Evolutionary conservation across 2,113 vertebrate genomes (phyloP), one percentile per base, ranked within the genome.

Genomic region (Chiloscyllium plagiosum): DNA sequence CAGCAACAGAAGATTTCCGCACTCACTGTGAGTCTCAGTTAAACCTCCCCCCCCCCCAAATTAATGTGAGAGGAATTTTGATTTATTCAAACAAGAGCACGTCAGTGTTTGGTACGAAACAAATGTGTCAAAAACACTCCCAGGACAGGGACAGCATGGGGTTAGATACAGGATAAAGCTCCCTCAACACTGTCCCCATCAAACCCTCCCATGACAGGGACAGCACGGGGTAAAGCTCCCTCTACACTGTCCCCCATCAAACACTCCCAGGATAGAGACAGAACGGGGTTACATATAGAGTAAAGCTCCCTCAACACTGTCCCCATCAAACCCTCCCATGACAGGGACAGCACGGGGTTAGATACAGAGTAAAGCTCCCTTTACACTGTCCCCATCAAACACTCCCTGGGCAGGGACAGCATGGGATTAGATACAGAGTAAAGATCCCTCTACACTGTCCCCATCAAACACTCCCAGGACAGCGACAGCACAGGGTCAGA

Each of bases 211-310:
- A 42, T n/a, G 78, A 37, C 78, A 83, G 78, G 78, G 17, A 83
- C 78, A 83, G 78, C 78, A 83, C 78, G 3, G n/a, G n/a, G 78
- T 83, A 83, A 83, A 83, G n/a, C 78, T 76, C 78, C n/a, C 78
- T 83, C 17, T 83, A 83, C 78, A 83, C 37, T 83, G 78, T 42
- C 37, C 70, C 42, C 78, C 37, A 42, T 83, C 37, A 42, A 42
- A 42, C 78, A 42, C 17, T 20, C 78, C 78, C 78, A 83, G 37
- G 78, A 19, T n/a, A 83, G 78, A n/a, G 19, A 83, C 80, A 42
- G 80, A 15, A 83, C 37, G 1, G 70, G n/a, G n/a, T 83, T 47
- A 83, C 37, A 47, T 19, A 83, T 15, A 83, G 78, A 83, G 80
- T 42, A 83, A 83, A 83, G 37, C 80, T 20, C 37, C 37, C 37